These are phyloP conservation scores for Chiridota heheva DNA, from an alignment of 35 echinoderm and acorn worm species.

Conservation along the genomic window DNA sequence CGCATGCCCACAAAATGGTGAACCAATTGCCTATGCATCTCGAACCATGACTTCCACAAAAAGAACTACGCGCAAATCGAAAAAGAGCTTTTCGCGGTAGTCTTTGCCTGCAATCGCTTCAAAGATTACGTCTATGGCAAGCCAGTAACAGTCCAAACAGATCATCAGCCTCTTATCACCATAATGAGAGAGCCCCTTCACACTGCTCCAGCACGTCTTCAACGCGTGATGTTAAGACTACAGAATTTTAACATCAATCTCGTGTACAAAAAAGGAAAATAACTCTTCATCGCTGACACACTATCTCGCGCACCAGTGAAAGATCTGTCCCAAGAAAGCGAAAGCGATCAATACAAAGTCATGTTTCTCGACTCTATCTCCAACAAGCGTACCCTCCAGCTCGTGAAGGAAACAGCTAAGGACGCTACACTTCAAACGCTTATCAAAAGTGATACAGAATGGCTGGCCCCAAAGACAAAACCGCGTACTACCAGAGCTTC, in stretches of 20 bases:
- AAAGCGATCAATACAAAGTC: slow-evolving; percentile 27
- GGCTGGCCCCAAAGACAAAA: slow-evolving; percentile 8
- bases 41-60: too few species aligned
- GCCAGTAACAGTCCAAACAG: slow-evolving; percentile 7
- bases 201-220: slow-evolving; percentile 30
- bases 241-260: slow-evolving; percentile 44
- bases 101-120: slow-evolving; percentile 59
- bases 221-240: slow-evolving; percentile 25
- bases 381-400: neutral
- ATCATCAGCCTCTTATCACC: slow-evolving; percentile 38
- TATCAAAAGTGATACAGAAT: neutral
- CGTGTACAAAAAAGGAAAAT: slow-evolving; percentile 37
- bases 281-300: slow-evolving; percentile 48
- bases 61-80: slow-evolving; percentile 54
- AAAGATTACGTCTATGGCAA: slow-evolving; percentile 67
- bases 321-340: neutral
- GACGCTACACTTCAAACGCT: neutral
- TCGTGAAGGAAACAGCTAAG: neutral
- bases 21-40: slow-evolving; percentile 65
- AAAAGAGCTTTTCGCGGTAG: slow-evolving; percentile 62
- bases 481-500: neutral
- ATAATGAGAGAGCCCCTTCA: slow-evolving; percentile 25
- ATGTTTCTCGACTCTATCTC: slow-evolving; percentile 30
- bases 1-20: slow-evolving; percentile 42
- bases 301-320: slow-evolving; percentile 32